These are phyloP conservation scores for Pyrrhopygopsis socrates DNA, from an alignment of 2,888 invertebrate species.

Conservation along the genomic window DNA sequence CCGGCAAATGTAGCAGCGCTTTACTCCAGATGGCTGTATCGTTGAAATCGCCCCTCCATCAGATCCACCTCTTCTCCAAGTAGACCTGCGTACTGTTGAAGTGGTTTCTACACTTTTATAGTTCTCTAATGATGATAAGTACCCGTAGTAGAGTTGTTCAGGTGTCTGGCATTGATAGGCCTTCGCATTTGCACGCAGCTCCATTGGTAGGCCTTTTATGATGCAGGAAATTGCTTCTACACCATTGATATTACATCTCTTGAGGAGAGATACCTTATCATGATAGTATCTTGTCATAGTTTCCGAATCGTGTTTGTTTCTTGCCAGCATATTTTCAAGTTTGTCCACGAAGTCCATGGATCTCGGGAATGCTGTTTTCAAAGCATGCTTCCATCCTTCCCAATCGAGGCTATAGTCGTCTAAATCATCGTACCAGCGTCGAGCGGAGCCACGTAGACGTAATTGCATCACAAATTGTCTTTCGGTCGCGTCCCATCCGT, in stretches of 20 bases:
- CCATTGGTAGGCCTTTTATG: no score
- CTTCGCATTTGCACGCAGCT: no score
- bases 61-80: constrained; percentile 63
- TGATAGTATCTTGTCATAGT: constrained; percentile 87
- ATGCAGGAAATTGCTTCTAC: constrained; percentile 1
- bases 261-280: constrained; percentile 81
- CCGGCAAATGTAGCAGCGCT: constrained; percentile 78
- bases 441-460: no score
- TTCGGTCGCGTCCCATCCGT: no score
- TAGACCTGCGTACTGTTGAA: no score
- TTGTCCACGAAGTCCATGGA: constrained; percentile 45
- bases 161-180: constrained; percentile 79
- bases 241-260: constrained; percentile 75
- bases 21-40: no score
- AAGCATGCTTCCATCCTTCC: constrained; percentile 50
- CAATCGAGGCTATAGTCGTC: constrained; percentile 81
- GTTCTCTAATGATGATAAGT: constrained; percentile 80
- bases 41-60: no score
- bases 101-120: constrained; percentile 38
- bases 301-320: constrained; percentile 80
- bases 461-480: no score
- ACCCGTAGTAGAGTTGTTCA: constrained; percentile 78
- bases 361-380: not conserved
- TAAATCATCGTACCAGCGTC: constrained; percentile 42
- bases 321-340: constrained; percentile 84